phyloP scores from a whole-genome alignment of 2,797 vertebrate species.

The Pampus argenteus region DNA sequence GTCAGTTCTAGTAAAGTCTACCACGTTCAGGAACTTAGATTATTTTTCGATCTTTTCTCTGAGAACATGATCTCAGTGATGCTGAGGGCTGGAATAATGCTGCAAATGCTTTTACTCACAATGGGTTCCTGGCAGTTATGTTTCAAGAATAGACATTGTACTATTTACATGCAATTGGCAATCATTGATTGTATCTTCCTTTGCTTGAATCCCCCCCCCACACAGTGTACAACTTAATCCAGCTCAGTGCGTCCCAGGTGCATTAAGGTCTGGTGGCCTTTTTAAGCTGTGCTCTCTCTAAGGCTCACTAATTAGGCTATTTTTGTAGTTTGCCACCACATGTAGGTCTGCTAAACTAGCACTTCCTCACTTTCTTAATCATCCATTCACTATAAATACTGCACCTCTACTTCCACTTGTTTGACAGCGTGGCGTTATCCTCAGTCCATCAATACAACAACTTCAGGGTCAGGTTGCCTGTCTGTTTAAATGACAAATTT shows the following conservation, averaged over 20 bases:
- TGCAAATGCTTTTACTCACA: neutral
- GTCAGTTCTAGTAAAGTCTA: slow-evolving; percentile 45
- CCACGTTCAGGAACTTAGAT: slow-evolving; percentile 47
- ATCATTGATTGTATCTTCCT: slow-evolving; percentile 55
- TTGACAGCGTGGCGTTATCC: neutral
- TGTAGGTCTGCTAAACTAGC: slow-evolving; percentile 71
- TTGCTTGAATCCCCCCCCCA: slow-evolving; percentile 60
- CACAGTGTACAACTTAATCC: slow-evolving; percentile 76
- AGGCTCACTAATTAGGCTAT: slow-evolving; percentile 86
- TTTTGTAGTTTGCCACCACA: slow-evolving; percentile 75
- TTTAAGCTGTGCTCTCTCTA: slow-evolving; percentile 83
- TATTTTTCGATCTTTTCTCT: slow-evolving; percentile 19
- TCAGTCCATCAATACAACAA: neutral
- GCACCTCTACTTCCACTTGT: slow-evolving; percentile 12
- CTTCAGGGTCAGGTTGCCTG: neutral
- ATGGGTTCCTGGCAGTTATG: slow-evolving; percentile 13
- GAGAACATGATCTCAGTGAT: neutral
- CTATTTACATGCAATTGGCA: slow-evolving; percentile 17
- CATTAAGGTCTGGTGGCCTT: slow-evolving; percentile 79
- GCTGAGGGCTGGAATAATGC: neutral
- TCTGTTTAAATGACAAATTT: slow-evolving; percentile 31
- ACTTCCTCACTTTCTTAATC: slow-evolving; percentile 47
- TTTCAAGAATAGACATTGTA: slow-evolving; percentile 44
- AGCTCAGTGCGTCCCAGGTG: slow-evolving; percentile 78
- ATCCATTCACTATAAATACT: slow-evolving; percentile 17